A percentile compares a stretch with the other conserved stretches of the same genome.
Conservation (phyloP, 2,797 vertebrate species). For the Poliocrania exsul region DNA sequence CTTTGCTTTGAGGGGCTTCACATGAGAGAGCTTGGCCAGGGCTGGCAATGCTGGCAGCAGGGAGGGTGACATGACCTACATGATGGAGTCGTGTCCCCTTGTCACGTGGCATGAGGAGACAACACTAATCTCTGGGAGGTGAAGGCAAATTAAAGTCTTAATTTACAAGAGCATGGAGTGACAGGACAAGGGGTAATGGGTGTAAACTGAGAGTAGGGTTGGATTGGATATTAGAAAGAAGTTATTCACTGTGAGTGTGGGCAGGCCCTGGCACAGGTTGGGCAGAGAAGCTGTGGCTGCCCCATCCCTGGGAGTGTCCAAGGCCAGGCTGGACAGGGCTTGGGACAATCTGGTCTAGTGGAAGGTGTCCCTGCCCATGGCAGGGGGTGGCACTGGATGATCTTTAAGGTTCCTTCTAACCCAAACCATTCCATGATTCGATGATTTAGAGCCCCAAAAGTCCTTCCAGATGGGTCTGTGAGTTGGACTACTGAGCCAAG, state of each 20-base stretch:
- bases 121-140: background rate
- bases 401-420: rapidly evolving
- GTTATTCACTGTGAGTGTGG: rapidly evolving
- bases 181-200: background rate
- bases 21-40: rapidly evolving
- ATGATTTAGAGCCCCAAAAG: background rate
- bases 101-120: background rate
- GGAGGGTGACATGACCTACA: background rate
- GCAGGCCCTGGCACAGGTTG: rapidly evolving
- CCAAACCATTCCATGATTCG: background rate
- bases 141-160: background rate
- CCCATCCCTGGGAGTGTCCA: background rate
- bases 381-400: rapidly evolving
- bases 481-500: background rate
- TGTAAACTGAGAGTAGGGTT: background rate
- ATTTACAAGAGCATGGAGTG: background rate
- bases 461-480: background rate
- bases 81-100: background rate
- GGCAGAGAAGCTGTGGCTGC: background rate
- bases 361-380: background rate
- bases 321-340: background rate
- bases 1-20: background rate
- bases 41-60: background rate
- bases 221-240: background rate
- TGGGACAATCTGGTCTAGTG: background rate